These are phyloP conservation scores for Xestia c-nigrum DNA, from an alignment of 2,888 invertebrate genomes.

Conservation along the genomic window DNA sequence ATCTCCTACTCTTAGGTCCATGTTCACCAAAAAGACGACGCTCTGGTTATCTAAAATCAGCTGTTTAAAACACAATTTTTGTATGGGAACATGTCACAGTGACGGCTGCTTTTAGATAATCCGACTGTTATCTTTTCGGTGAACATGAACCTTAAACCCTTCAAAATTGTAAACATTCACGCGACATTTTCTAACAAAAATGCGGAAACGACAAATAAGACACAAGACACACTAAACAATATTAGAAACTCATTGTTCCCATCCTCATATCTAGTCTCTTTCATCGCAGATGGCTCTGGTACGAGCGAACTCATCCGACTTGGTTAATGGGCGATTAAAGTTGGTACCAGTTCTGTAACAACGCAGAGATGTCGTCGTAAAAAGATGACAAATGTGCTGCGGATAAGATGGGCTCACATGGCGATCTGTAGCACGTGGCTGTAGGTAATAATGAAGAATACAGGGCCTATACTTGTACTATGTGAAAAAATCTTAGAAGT, in stretches of 20 bases:
- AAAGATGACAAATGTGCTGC: constrained; percentile 57
- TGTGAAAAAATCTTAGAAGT: background rate
- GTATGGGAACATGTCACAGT: too few species aligned
- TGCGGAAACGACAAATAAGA: background rate
- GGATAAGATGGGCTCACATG: constrained; percentile 29
- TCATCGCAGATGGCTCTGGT: constrained; percentile 43
- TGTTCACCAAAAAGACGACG: too few species aligned
- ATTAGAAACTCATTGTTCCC: constrained; percentile 36
- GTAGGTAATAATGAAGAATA: background rate
- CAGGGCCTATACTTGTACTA: background rate
- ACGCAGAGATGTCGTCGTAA: constrained; percentile 53
- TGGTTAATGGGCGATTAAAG: constrained; percentile 57
- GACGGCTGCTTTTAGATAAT: too few species aligned
- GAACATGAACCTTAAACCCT: too few species aligned
- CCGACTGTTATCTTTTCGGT: too few species aligned
- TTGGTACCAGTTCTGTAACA: constrained; percentile 50
- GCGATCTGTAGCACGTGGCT: constrained; percentile 14
- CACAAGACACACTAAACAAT: constrained; percentile 3
- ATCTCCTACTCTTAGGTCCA: too few species aligned
- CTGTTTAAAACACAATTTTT: too few species aligned
- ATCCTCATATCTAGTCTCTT: constrained; percentile 12
- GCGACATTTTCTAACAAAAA: background rate
- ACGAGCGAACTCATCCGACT: constrained; percentile 37
- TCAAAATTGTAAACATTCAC: background rate
- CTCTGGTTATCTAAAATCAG: too few species aligned